A percentile compares a stretch with the other conserved stretches of the same genome.
Conservation (phyloP, 2,113 vertebrate species). For the Cnemophilus loriae region DNA sequence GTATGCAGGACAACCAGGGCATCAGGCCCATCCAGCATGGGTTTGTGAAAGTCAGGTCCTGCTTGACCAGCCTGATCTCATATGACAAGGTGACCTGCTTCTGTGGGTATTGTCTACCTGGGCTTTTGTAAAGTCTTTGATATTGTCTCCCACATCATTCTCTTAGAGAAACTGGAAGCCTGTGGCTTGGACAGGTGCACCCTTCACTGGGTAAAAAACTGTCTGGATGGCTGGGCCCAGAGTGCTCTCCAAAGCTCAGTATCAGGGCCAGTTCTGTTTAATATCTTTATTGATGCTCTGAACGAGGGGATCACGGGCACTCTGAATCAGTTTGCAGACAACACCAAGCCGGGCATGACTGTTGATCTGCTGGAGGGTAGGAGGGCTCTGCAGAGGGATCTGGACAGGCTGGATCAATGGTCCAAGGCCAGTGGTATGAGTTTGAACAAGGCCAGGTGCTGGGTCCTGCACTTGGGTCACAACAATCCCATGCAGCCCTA, state of each 20-base stretch:
- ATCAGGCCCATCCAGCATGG: background rate
- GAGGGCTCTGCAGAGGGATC: background rate
- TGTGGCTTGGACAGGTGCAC: background rate
- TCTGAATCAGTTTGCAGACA: background rate
- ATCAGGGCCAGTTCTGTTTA: background rate
- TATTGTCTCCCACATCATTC: background rate
- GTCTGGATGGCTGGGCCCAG: background rate
- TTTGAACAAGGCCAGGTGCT: background rate
- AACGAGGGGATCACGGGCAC: background rate
- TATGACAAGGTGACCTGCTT: background rate
- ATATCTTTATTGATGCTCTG: background rate
- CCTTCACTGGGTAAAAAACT: background rate
- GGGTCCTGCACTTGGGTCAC: background rate
- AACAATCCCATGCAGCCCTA: fast-evolving
- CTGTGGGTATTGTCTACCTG: background rate
- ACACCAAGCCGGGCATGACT: background rate
- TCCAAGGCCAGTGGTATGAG: background rate
- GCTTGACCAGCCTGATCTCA: background rate
- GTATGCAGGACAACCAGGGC: background rate
- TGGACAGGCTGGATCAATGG: background rate
- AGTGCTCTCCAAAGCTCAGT: background rate
- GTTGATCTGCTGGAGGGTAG: background rate
- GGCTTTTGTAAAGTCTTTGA: background rate
- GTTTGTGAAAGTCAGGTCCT: background rate
- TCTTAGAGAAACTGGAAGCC: background rate